A percentile compares a stretch with the other conserved stretches of the same genome.
These are phyloP conservation scores for Archilochus colubris DNA, from an alignment of 2,113 vertebrate species.

Conservation along the genomic window DNA sequence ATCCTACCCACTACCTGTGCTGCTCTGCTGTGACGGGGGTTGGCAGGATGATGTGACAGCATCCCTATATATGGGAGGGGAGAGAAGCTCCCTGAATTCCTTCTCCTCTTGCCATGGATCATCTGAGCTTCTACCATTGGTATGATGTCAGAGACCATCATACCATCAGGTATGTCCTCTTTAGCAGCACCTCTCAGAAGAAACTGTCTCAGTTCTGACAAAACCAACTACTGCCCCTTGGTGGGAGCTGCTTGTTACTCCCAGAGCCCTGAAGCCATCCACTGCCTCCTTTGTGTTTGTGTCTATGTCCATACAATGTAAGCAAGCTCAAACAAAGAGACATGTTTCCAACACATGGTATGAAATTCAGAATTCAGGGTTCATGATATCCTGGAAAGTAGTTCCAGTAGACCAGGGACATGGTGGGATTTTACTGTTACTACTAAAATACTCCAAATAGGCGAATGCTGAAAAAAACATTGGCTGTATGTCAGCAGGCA, in stretches of 20 bases:
- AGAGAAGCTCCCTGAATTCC: background rate
- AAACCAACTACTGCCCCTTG: background rate
- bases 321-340: background rate
- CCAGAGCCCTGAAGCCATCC: background rate
- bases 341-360: accelerated
- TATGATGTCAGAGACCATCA: background rate
- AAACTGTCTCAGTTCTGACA: background rate
- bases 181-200: background rate
- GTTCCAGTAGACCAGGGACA: background rate
- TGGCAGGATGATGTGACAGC: too few relatives aligned
- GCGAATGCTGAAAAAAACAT: background rate
- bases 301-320: background rate
- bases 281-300: background rate
- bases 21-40: background rate
- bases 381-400: background rate
- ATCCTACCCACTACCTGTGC: background rate
- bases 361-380: background rate
- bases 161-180: background rate
- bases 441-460: background rate
- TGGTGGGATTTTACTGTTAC: background rate
- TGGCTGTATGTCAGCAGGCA: background rate
- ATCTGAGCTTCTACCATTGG: background rate
- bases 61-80: accelerated
- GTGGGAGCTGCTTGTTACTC: background rate
- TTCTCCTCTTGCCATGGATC: background rate